These are phyloP conservation scores for Rhyacophila evoluta DNA, from an alignment of 2,888 invertebrate species.

Conservation along the genomic window DNA sequence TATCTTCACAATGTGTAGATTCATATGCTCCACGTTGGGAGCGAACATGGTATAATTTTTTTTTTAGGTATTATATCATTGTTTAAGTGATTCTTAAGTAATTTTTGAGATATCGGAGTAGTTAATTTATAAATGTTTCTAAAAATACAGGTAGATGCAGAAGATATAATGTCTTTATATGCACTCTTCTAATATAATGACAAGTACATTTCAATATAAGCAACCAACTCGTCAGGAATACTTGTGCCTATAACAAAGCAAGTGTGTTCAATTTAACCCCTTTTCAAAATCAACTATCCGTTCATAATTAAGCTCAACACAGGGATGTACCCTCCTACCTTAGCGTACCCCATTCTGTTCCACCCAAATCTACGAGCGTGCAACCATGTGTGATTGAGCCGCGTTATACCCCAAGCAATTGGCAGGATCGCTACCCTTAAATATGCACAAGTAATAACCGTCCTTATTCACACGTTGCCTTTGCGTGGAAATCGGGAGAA, in stretches of 20 bases:
- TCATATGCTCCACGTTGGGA: no score
- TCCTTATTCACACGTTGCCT: conserved; percentile 26
- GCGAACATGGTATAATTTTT: no score
- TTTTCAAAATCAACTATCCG: conserved; percentile 55
- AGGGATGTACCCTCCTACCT: conserved; percentile 29
- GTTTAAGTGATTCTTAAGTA: no score
- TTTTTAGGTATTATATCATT: no score
- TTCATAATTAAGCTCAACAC: conserved; percentile 55
- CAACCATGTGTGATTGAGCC: conserved; percentile 55
- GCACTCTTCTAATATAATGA: conserved; percentile 11
- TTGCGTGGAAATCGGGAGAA: background rate
- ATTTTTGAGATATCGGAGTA: no score
- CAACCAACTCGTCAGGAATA: conserved; percentile 45
- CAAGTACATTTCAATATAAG: conserved; percentile 35
- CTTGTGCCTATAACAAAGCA: conserved; percentile 50
- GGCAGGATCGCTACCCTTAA: conserved; percentile 32
- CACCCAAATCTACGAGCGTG: conserved; percentile 43
- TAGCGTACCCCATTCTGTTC: conserved; percentile 33
- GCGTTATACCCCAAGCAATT: conserved; percentile 45
- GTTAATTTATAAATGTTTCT: no score
- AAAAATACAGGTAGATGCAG: no score
- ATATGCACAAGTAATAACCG: conserved; percentile 9
- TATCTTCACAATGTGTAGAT: no score
- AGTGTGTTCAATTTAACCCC: conserved; percentile 55
- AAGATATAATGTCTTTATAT: no score